Percentiles rank a stretch among this genome's conserved stretches.
Conservation (phyloP, 2,888 invertebrate species). For the Scotopteryx bipunctaria region DNA sequence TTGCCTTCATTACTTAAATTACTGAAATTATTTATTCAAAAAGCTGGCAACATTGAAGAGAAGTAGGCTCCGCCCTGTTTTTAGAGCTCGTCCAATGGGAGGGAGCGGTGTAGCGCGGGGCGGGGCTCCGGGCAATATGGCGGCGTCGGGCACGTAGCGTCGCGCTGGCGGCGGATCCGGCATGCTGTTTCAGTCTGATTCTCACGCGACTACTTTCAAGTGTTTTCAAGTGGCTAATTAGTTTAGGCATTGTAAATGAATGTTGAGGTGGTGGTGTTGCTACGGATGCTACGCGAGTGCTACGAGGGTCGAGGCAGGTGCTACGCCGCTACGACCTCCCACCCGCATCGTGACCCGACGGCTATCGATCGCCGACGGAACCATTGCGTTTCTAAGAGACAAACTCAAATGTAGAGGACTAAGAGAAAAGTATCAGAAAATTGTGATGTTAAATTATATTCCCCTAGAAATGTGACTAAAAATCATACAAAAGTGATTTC, state of each 20-base stretch:
- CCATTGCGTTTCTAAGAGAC: conserved; percentile 6
- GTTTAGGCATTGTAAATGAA: conserved; percentile 56
- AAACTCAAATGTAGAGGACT: too few relatives aligned
- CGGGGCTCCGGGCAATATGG: conserved; percentile 77
- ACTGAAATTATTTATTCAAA: conserved; percentile 84
- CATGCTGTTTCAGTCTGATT: conserved; percentile 60
- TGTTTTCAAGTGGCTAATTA: conserved; percentile 60
- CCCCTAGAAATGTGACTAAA: too few relatives aligned
- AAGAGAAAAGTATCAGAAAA: too few relatives aligned
- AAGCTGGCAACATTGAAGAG: conserved; percentile 82
- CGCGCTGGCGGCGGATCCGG: conserved; percentile 49
- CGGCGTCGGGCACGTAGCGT: conserved; percentile 59
- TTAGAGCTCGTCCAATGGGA: conserved; percentile 58
- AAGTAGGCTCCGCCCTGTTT: conserved; percentile 58
- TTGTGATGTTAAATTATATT: too few relatives aligned
- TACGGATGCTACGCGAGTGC: conserved; percentile 23
- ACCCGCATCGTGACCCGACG: conserved; percentile 28
- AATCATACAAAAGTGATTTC: too few relatives aligned
- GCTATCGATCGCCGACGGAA: conserved; percentile 48
- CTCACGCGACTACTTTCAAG: conserved; percentile 58
- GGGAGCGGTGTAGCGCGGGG: conserved; percentile 51
- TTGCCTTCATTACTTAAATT: conserved; percentile 84
- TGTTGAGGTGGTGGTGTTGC: conserved; percentile 43
- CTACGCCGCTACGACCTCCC: conserved; percentile 34
- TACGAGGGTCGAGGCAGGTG: conserved; percentile 26